Conservation (phyloP, 2,888 invertebrate genomes). For the Lasioglossum oenotherae region DNA sequence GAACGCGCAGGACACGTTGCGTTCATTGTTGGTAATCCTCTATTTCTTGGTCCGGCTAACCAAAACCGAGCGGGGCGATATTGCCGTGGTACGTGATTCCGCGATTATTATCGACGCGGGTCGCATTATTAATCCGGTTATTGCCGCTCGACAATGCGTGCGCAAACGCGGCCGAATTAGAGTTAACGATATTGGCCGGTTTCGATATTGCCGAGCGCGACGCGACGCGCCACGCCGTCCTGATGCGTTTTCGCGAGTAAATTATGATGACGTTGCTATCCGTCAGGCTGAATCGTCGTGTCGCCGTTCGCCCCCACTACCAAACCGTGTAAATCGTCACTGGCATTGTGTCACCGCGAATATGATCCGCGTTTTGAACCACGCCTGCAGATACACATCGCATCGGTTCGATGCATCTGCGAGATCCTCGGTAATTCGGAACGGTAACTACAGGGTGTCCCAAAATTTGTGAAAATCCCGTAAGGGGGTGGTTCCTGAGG, state of each 20-base stretch:
- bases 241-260: slow-evolving; percentile 56
- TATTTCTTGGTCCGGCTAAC: slow-evolving; percentile 40
- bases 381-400: background rate
- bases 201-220: slow-evolving; percentile 52
- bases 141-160: slow-evolving; percentile 56
- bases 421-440: background rate
- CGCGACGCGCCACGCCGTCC: background rate
- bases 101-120: slow-evolving; percentile 66
- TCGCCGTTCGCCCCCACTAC: slow-evolving; percentile 16
- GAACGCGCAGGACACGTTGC: background rate
- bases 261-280: slow-evolving; percentile 53
- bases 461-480: no score
- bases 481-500: no score
- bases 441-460: background rate
- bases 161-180: slow-evolving; percentile 65
- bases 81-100: slow-evolving; percentile 64
- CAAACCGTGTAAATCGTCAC: slow-evolving; percentile 54
- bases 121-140: slow-evolving; percentile 72
- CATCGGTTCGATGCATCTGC: background rate
- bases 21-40: background rate
- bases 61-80: slow-evolving; percentile 53
- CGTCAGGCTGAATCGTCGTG: slow-evolving; percentile 43
- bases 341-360: slow-evolving; percentile 34
- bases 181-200: slow-evolving; percentile 62
- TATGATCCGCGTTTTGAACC: slow-evolving; percentile 17